These are phyloP conservation scores for Smittia aterrima DNA, from an alignment of 2,888 invertebrate species.

Conservation along the genomic window DNA sequence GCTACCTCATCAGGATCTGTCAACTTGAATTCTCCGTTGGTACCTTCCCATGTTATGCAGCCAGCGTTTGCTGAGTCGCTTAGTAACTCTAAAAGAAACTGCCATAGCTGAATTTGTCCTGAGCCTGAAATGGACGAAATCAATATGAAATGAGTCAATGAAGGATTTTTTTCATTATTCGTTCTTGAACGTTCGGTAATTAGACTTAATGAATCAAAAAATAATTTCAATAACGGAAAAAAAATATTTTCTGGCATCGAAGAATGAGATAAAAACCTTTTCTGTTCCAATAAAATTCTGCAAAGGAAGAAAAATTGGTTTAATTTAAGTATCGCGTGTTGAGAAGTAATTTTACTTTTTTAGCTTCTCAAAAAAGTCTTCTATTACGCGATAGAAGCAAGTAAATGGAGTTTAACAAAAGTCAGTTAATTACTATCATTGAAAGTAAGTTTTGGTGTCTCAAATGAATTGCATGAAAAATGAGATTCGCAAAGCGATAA, in stretches of 20 bases:
- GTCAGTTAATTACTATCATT: too few relatives aligned
- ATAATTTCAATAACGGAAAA: not conserved
- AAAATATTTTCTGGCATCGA: constrained; percentile 5
- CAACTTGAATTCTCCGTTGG: constrained; percentile 97
- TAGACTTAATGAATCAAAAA: constrained; percentile 33
- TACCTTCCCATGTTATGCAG: constrained; percentile 98
- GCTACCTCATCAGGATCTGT: constrained; percentile 99
- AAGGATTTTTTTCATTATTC: not conserved
- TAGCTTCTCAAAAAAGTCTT: constrained; percentile 7
- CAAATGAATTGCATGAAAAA: not conserved
- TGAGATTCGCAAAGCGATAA: not conserved
- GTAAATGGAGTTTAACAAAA: too few relatives aligned
- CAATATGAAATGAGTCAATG: not conserved
- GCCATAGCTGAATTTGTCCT: constrained; percentile 99
- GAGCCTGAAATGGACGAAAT: constrained; percentile 61
- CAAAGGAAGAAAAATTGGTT: constrained; percentile 23
- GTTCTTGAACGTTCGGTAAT: not conserved
- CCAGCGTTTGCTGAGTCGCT: constrained; percentile 94
- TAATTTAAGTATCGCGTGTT: constrained; percentile 40
- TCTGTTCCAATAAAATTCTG: constrained; percentile 24
- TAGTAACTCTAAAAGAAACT: constrained; percentile 93
- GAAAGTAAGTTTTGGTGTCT: too few relatives aligned
- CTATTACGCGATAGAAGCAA: not conserved
- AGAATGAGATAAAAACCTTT: constrained; percentile 39
- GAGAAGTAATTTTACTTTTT: constrained; percentile 37